Conservation (phyloP, 2,888 invertebrate genomes). For the Drosophila ezoana region DNA sequence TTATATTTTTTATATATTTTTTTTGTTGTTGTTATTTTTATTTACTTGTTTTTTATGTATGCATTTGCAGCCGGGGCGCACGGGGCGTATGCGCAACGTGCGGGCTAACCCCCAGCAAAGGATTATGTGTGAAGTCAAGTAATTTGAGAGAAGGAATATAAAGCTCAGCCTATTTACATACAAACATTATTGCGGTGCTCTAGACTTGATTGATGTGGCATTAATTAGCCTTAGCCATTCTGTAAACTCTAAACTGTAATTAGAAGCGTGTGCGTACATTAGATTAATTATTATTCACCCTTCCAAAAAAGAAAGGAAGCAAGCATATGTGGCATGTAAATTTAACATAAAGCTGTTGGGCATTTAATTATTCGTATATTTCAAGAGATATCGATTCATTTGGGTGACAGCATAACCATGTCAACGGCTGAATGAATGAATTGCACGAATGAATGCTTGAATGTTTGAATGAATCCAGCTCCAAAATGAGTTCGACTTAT, state of each 20-base stretch:
- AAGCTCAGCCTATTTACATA: conserved; percentile 30
- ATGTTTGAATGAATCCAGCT: not conserved
- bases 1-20: conserved; percentile 1
- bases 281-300: conserved; percentile 22
- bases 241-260: conserved; percentile 7
- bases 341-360: conserved; percentile 1
- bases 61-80: conserved; percentile 9
- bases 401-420: not conserved
- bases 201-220: conserved; percentile 55
- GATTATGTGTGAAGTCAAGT: conserved; percentile 48
- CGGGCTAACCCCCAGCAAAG: conserved; percentile 23
- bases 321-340: not conserved
- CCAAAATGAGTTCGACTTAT: not conserved
- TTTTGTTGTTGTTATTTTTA: conserved; percentile 14
- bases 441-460: not conserved
- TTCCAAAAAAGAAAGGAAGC: too few species aligned
- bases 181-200: conserved; percentile 15
- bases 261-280: not conserved
- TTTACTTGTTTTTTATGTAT: not conserved
- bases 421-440: not conserved
- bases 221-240: conserved; percentile 50
- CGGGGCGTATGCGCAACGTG: conserved; percentile 31
- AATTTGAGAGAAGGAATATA: conserved; percentile 42
- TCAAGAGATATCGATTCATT: conserved; percentile 8
- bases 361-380: conserved; percentile 15